phyloP scores from a whole-genome alignment of 2,888 invertebrate genomes.

The Neoascia interrupta region DNA sequence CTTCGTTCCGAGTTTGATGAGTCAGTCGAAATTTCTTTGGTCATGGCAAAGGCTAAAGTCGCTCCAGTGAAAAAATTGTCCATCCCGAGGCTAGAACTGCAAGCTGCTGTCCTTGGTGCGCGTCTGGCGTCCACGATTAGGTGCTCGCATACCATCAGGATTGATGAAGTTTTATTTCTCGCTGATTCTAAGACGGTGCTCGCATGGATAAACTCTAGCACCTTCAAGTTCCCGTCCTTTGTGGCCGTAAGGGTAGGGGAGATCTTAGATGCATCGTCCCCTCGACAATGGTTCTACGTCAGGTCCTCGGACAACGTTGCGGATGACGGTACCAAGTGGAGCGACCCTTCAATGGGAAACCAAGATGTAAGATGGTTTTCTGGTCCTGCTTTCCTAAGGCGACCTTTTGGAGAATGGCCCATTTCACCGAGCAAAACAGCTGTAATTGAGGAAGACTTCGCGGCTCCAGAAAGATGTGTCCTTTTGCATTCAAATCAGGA shows the following conservation, averaged over 20 bases:
- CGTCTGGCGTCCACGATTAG: not conserved
- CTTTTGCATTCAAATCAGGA: not conserved
- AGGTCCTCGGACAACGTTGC: not conserved
- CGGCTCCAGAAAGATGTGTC: not conserved
- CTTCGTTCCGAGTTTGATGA: not conserved
- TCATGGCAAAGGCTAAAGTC: slow-evolving; percentile 20
- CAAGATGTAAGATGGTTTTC: not conserved
- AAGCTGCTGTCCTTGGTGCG: slow-evolving; percentile 1
- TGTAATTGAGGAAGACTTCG: not conserved
- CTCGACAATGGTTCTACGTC: not conserved
- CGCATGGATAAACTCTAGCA: not conserved
- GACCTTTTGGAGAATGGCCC: not conserved
- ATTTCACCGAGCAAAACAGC: not conserved
- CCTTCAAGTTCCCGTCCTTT: not conserved
- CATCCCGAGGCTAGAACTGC: not conserved
- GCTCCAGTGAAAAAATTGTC: slow-evolving; percentile 3
- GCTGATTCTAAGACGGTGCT: slow-evolving; percentile 12
- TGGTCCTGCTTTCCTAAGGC: not conserved
- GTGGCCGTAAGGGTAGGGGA: not conserved
- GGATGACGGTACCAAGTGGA: not conserved
- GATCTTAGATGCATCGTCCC: not conserved
- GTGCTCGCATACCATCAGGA: not conserved
- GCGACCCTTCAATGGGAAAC: not conserved
- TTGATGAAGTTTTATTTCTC: not conserved
- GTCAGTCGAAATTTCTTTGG: not conserved